A percentile compares a stretch with the other conserved stretches of the same genome.
Conservation (phyloP, 2,113 vertebrate species). For the Hippoglossus stenolepis region DNA sequence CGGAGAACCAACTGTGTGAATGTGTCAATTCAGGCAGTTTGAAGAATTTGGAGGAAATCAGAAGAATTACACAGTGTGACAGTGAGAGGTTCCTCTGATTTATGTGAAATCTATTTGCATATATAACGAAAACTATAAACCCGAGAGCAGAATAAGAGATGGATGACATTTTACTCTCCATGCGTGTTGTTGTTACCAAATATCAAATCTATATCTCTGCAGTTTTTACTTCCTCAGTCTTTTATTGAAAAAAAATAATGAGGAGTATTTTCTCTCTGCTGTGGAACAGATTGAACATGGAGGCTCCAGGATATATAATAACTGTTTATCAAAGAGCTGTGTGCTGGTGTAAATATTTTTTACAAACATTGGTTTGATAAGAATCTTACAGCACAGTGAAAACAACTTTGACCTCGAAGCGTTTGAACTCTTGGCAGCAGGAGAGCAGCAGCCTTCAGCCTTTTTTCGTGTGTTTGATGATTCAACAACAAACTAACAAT, state of each 20-base stretch:
- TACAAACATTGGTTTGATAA: not conserved
- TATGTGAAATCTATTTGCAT: too few species aligned
- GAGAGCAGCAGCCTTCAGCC: too few species aligned
- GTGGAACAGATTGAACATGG: slow-evolving; percentile 5
- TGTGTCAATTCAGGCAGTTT: too few species aligned
- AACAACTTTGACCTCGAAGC: not conserved
- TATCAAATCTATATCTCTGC: not conserved
- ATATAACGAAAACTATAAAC: not conserved
- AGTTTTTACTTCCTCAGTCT: too few species aligned
- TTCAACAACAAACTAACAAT: too few species aligned
- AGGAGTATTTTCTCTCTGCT: not conserved
- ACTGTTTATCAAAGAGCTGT: not conserved
- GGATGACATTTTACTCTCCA: not conserved
- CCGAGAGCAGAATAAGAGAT: not conserved
- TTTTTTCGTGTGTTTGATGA: too few species aligned
- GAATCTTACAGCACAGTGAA: not conserved
- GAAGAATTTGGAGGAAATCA: too few species aligned
- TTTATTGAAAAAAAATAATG: not conserved
- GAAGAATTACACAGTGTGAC: too few species aligned
- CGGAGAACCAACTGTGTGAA: too few species aligned
- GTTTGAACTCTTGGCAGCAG: too few species aligned
- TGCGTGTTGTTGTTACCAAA: not conserved
- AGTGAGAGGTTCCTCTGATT: too few species aligned
- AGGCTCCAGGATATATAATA: not conserved
- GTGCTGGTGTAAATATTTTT: not conserved